Evolutionary conservation across 2,888 invertebrate genomes (phyloP), one percentile per base, ranked within the genome.

Genomic region (Stenchaetothrips biformis): DNA sequence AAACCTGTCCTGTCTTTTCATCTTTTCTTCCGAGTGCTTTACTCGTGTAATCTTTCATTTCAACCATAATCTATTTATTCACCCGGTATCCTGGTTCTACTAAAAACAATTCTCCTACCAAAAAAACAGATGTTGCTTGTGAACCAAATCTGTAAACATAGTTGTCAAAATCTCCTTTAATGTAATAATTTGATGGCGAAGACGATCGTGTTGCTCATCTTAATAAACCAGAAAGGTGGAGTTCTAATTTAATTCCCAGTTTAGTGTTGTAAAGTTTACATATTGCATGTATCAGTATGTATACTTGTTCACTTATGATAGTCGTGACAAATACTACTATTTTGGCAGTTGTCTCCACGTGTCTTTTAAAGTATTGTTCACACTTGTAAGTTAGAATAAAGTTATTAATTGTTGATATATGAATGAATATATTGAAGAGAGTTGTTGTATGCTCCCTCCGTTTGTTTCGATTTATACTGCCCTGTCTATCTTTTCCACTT

Each of bases 381-480:
- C 67, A 74, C 67, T 74, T 74, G 67, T 74, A 74, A 74, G 67
- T 74, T 74, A 74, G 67, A 74, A 74, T 74, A 74, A 74, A 74
- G 25, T 74, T 74, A 74, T 74, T 74, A 74, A 74, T 74, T 74
- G 67, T 74, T 74, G 67, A 74, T 74, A 74, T 74, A 74, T 74
- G 67, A 25, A 74, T 74, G 67, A 74, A 74, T 74, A 74, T 74
- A 25, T 74, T 74, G 67, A 74, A 74, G 25, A 25, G 67, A 74
- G 21, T 74, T 74, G 67, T 74, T 74, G 67, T 74, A 74, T 25
- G 67, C 67, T 74, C 67, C 67, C 67, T 74, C 67, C 67, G 67
- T 74, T 74, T 74, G 67, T 74, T 74, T 25, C 25, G 67, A 74
- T 25, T 74, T 74, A 21, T 21, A 74, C 67, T 74, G 67, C 25